A percentile compares a stretch with the other conserved stretches of the same genome.
These are phyloP conservation scores for Pseudomugil gertrudae DNA, from an alignment of 2,797 vertebrate species.

Conservation along the genomic window DNA sequence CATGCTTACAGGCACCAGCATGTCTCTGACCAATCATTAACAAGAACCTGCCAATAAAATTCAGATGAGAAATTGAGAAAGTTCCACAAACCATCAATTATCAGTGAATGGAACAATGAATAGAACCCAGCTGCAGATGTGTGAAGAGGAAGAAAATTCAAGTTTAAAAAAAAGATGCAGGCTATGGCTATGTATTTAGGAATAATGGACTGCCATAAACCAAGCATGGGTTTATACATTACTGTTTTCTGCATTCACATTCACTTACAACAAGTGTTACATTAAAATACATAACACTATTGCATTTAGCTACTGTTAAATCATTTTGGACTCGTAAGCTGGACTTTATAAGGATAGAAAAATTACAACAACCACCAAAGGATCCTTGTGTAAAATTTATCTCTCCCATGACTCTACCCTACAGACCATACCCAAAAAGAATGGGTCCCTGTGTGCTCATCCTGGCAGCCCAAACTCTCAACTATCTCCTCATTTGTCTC, in stretches of 20 bases:
- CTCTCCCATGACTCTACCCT: conserved; percentile 74
- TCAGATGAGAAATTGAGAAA: conserved; percentile 37
- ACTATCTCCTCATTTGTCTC: conserved; percentile 60
- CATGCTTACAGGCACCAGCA: conserved; percentile 28
- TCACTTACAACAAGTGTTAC: conserved; percentile 17
- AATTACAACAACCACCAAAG: conserved; percentile 58
- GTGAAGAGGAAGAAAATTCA: conserved; percentile 46
- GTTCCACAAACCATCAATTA: conserved; percentile 46
- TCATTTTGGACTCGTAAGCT: conserved; percentile 41
- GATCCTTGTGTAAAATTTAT: conserved; percentile 70
- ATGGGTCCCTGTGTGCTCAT: conserved; percentile 66
- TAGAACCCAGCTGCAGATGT: conserved; percentile 44
- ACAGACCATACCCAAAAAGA: conserved; percentile 73
- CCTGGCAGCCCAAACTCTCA: conserved; percentile 58
- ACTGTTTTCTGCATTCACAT: not conserved
- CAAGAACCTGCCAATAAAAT: conserved; percentile 43
- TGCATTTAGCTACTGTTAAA: conserved; percentile 31
- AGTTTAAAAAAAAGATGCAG: conserved; percentile 38
- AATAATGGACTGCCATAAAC: conserved; percentile 26
- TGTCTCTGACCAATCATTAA: conserved; percentile 39
- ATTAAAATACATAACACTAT: not conserved
- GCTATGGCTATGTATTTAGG: conserved; percentile 24
- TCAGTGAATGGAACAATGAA: conserved; percentile 46
- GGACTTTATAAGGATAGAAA: conserved; percentile 43
- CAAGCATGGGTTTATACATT: conserved; percentile 20